phyloP scores from a whole-genome alignment of 2,797 vertebrate genomes.

The Intellagama lesueurii region DNA sequence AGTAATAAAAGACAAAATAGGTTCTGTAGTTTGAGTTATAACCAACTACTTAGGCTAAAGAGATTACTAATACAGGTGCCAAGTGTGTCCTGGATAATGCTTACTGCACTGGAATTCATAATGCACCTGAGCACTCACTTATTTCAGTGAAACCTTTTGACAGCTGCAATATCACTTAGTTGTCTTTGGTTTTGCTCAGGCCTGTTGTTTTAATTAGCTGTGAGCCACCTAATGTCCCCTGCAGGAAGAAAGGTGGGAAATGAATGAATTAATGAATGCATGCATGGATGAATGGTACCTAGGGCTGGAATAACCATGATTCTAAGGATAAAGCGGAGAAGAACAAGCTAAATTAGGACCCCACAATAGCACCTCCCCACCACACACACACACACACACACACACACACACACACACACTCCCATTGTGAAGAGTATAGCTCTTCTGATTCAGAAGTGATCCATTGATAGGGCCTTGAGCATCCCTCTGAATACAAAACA shows the following conservation, averaged over 20 bases:
- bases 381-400: background rate
- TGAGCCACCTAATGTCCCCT: background rate
- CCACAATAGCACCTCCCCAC: background rate
- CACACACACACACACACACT: background rate
- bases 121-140: too few relatives aligned
- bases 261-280: too few relatives aligned
- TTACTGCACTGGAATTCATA: too few relatives aligned
- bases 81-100: too few relatives aligned
- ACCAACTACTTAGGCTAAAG: too few relatives aligned
- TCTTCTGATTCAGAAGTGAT: background rate
- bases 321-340: background rate
- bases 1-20: too few relatives aligned
- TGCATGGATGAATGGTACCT: background rate
- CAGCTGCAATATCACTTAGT: too few relatives aligned
- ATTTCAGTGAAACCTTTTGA: too few relatives aligned
- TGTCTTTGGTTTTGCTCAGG: too few relatives aligned
- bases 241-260: background rate
- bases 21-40: too few relatives aligned
- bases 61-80: too few relatives aligned
- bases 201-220: too few relatives aligned
- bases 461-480: background rate
- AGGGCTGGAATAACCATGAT: background rate
- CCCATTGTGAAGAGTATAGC: background rate
- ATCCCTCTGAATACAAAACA: background rate
- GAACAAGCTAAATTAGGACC: background rate